Evolutionary conservation across 2,888 invertebrate genomes (phyloP), one percentile per base, ranked within the genome.

Genomic region (Hirtodrosophila alboralis): DNA sequence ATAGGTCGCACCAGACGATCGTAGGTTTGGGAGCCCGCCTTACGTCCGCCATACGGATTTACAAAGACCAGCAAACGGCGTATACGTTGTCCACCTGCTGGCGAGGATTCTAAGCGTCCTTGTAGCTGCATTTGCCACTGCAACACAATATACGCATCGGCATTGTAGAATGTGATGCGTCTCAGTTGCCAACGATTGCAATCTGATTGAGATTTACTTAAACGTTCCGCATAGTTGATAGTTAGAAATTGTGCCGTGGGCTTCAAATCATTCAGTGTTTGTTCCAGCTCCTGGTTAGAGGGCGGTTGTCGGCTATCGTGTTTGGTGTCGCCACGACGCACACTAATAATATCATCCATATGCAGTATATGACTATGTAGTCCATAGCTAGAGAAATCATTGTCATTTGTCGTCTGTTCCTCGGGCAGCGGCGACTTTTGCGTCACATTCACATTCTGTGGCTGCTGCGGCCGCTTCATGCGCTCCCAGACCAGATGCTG

Each of bases 11-110:
- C 95, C 71, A 93, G 93, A 60, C 94, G 94, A 69, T 95, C 93
- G 90, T 94, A 96, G 43, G 95, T 94, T 75, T 93, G 92, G 49
- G 93, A 89, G 0, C 95, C 96, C 76, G 93, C 93, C 80, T 93
- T 93, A 78, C 95, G 95, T 0, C 97, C 97, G 1, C 96, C 96
- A 87, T 93, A 95, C 0, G 97, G 97, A 91, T 97, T 97, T 1
- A 97, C 93, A 90, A 97, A 96, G 10, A 96, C 91, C 44, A 96
- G 90, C 33, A 97, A 90, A 40, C 92, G 93, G 71, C 93, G 93
- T 4, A 96, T 95, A 44, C 96, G 92, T 78, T 70, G 52, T 0
- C 69, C 67, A 0, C 69, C 52, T 4, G 49, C 37, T 3, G 73
- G 53, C 10, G 70, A 65, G 13, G 68, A 41, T 8, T 68, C 57